phyloP scores from a whole-genome alignment of 1,140 invertebrate species.

The Microplitis demolitor region DNA sequence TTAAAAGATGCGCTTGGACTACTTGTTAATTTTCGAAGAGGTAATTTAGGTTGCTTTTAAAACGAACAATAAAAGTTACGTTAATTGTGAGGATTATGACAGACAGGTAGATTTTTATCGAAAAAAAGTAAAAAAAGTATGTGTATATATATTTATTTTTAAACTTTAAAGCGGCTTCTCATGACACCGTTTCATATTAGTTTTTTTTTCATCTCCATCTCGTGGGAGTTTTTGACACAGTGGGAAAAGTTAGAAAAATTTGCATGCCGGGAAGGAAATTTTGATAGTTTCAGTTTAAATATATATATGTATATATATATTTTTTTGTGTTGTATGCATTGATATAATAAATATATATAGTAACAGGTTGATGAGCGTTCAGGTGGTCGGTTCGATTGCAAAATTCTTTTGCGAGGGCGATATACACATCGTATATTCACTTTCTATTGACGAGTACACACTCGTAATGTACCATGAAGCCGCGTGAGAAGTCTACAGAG shows the following conservation, averaged over 20 bases:
- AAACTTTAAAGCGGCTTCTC: neutral
- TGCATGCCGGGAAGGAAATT: too few species aligned
- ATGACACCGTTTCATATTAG: neutral
- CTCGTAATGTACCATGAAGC: neutral
- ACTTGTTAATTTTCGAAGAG: too few species aligned
- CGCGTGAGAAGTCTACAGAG: constrained; percentile 12
- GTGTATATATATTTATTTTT: neutral
- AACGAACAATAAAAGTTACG: too few species aligned
- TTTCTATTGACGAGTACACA: constrained; percentile 17
- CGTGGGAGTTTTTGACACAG: neutral
- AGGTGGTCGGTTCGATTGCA: constrained; percentile 14
- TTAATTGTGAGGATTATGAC: neutral
- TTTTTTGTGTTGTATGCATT: neutral
- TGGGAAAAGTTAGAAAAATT: neutral
- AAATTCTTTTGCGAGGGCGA: constrained; percentile 7
- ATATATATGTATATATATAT: neutral
- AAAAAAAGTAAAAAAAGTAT: neutral
- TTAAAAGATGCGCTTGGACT: neutral
- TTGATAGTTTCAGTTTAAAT: too few species aligned
- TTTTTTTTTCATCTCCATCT: neutral
- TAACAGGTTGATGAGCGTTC: constrained; percentile 20
- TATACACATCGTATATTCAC: neutral
- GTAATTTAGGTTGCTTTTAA: too few species aligned
- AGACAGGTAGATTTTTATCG: constrained; percentile 1
- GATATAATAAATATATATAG: neutral